Evolutionary conservation across 2,888 invertebrate genomes (phyloP).

Genomic region (Seladonia tumulorum): DNA sequence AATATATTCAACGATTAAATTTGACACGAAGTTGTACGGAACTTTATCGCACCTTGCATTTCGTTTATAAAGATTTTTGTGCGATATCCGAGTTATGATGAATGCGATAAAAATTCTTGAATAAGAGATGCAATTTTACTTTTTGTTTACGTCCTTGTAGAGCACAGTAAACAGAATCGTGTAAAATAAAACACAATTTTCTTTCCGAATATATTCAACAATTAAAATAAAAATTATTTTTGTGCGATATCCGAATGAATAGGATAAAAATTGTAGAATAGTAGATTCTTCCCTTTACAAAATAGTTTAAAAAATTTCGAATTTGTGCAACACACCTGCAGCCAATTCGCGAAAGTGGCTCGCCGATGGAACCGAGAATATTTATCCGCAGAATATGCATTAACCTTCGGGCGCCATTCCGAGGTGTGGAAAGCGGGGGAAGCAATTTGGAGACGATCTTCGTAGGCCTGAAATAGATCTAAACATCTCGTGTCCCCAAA

Average conservation of each 20-base stretch:
- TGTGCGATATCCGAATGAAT: too few relatives aligned
- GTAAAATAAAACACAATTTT: too few relatives aligned
- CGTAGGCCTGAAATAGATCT: constrained; percentile 8
- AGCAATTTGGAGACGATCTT: background rate
- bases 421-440: background rate
- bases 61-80: background rate
- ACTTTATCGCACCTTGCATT: background rate
- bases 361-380: background rate
- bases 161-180: too few relatives aligned
- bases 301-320: too few relatives aligned
- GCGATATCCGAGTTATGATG: background rate
- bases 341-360: background rate
- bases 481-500: background rate
- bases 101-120: background rate
- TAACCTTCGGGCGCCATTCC: background rate
- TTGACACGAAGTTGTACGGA: background rate
- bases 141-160: too few relatives aligned
- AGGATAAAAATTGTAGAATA: too few relatives aligned
- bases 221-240: too few relatives aligned
- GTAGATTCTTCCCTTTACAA: background rate
- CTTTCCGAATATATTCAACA: too few relatives aligned
- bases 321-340: background rate
- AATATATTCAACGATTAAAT: background rate
- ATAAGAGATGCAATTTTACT: background rate
- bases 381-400: background rate